Conservation (phyloP, 2,797 vertebrate genomes). For the Molothrus aeneus region DNA sequence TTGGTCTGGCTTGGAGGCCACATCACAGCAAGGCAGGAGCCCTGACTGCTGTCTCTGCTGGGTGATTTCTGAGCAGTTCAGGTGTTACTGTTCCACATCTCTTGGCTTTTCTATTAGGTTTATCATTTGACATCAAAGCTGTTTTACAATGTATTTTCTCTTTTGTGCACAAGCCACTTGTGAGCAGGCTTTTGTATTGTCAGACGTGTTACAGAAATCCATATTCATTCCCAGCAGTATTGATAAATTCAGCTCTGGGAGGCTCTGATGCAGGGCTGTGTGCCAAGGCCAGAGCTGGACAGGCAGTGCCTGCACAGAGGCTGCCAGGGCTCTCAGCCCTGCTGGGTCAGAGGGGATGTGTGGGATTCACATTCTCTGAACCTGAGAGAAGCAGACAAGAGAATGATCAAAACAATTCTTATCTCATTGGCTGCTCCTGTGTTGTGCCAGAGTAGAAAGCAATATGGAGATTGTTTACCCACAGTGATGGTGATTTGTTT, state of each 20-base stretch:
- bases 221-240: background rate
- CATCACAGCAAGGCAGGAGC: background rate
- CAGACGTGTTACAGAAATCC: background rate
- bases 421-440: background rate
- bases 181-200: background rate
- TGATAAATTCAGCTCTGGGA: conserved; percentile 8
- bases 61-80: background rate
- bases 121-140: background rate
- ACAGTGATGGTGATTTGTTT: background rate
- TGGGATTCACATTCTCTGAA: background rate
- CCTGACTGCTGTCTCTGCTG: background rate
- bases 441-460: background rate
- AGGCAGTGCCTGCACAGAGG: background rate
- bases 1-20: background rate
- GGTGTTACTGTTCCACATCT: background rate
- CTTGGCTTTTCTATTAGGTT: background rate
- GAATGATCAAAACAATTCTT: background rate
- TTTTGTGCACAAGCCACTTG: background rate
- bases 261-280: background rate
- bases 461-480: background rate
- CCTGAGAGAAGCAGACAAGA: background rate
- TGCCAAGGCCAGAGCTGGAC: background rate
- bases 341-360: background rate
- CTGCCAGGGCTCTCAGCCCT: background rate
- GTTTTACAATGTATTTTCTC: background rate